Percentiles rank a stretch among this genome's conserved stretches.
phyloP scores from a whole-genome alignment of 2,797 vertebrate genomes.

The Thalassophryne amazonica region DNA sequence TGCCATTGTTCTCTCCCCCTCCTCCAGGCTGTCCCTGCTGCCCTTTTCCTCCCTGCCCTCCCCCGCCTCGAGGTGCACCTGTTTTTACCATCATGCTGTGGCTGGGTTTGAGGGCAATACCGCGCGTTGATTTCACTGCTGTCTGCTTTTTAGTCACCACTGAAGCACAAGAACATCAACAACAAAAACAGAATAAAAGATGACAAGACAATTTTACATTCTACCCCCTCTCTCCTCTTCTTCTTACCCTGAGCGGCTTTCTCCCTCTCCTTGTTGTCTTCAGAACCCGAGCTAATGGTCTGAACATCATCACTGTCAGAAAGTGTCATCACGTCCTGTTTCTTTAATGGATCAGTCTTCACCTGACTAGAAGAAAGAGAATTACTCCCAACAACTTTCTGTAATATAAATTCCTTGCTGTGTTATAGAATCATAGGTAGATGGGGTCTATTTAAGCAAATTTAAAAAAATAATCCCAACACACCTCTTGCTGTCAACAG shows the following conservation, averaged over 20 bases:
- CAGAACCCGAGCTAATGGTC: constrained; percentile 96
- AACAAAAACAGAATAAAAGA: background rate
- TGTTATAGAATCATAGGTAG: background rate
- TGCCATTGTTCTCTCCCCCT: constrained; percentile 74
- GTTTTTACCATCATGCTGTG: constrained; percentile 91
- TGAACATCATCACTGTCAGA: constrained; percentile 98
- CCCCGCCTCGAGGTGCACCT: constrained; percentile 67
- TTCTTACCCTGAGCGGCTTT: constrained; percentile 66
- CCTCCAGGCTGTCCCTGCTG: constrained; percentile 69
- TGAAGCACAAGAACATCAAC: constrained; percentile 21
- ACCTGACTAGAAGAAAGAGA: constrained; percentile 42
- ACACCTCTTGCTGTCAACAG: constrained; percentile 67
- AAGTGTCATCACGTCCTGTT: constrained; percentile 90
- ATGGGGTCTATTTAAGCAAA: background rate
- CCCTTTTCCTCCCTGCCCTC: constrained; percentile 66
- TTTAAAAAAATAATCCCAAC: constrained; percentile 43
- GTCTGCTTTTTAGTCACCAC: constrained; percentile 91
- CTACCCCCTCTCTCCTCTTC: background rate
- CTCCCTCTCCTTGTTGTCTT: constrained; percentile 86
- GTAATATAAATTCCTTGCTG: no score
- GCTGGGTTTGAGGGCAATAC: constrained; percentile 88
- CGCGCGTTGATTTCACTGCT: constrained; percentile 93
- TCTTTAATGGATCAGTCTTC: constrained; percentile 62
- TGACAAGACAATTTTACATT: background rate
- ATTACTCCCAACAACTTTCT: no score